These are phyloP conservation scores for Zaprionus bogoriensis DNA, from an alignment of 2,888 invertebrate genomes.

Conservation along the genomic window DNA sequence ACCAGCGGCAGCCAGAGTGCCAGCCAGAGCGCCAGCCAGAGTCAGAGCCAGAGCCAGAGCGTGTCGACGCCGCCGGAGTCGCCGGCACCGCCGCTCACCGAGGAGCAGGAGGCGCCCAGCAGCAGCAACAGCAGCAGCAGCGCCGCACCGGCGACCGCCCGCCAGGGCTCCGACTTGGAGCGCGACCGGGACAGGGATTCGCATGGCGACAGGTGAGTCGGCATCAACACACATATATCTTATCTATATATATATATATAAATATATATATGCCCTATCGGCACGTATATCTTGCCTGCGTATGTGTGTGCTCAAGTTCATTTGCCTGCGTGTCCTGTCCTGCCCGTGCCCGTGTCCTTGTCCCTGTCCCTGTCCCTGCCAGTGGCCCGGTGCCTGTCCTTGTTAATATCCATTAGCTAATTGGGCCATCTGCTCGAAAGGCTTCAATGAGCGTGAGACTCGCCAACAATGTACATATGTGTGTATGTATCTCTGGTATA, in stretches of 20 bases:
- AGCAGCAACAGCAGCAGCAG: slow-evolving; percentile 41
- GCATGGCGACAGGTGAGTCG: slow-evolving; percentile 66
- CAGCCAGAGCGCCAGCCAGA: slow-evolving; percentile 17
- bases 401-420: slow-evolving; percentile 71
- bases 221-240: slow-evolving; percentile 1
- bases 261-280: slow-evolving; percentile 2
- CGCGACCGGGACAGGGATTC: slow-evolving; percentile 42
- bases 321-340: slow-evolving; percentile 16
- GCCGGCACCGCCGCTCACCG: slow-evolving; percentile 33
- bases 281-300: too few relatives aligned
- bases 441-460: slow-evolving; percentile 14
- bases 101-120: slow-evolving; percentile 40
- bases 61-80: slow-evolving; percentile 30
- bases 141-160: slow-evolving; percentile 1
- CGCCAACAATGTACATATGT: slow-evolving; percentile 8
- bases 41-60: slow-evolving; percentile 5
- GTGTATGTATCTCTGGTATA: neutral
- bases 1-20: slow-evolving; percentile 14
- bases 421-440: slow-evolving; percentile 49
- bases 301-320: slow-evolving; percentile 19
- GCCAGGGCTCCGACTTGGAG: slow-evolving; percentile 23
- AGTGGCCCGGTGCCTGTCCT: slow-evolving; percentile 5
- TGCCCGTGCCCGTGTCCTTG: neutral
- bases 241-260: slow-evolving; percentile 2
- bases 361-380: slow-evolving; percentile 49